Conservation (phyloP, 2,888 invertebrate species). For the Drosophila recens region DNA sequence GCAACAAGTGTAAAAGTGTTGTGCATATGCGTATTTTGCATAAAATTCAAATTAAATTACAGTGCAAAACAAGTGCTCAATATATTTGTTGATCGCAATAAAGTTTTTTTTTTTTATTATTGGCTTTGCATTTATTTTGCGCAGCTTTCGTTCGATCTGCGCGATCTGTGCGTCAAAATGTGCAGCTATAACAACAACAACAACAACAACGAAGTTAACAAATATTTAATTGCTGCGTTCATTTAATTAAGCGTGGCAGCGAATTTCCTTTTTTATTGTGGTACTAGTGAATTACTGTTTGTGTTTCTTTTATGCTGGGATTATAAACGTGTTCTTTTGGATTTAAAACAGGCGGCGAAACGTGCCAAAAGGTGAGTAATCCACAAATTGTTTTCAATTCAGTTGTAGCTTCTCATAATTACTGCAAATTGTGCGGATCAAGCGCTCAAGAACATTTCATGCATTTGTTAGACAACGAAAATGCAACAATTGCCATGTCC, state of each 20-base stretch:
- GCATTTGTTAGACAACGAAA: slow-evolving; percentile 38
- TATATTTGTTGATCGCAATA: background rate
- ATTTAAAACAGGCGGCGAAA: slow-evolving; percentile 47
- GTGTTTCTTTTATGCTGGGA: slow-evolving; percentile 31
- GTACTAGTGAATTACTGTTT: slow-evolving; percentile 20
- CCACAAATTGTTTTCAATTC: slow-evolving; percentile 10
- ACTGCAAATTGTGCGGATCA: slow-evolving; percentile 41
- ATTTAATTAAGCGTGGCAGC: slow-evolving; percentile 67
- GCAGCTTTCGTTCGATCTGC: slow-evolving; percentile 27
- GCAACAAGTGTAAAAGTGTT: slow-evolving; percentile 59
- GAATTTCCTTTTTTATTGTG: slow-evolving; percentile 26
- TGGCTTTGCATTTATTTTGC: slow-evolving; percentile 19
- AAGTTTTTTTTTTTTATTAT: slow-evolving; percentile 23
- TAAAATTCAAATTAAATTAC: slow-evolving; percentile 22
- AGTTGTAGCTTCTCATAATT: slow-evolving; percentile 41
- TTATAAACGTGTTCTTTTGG: slow-evolving; percentile 48
- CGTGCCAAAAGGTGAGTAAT: slow-evolving; percentile 52
- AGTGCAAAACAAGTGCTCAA: slow-evolving; percentile 32
- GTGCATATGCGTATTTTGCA: slow-evolving; percentile 32
- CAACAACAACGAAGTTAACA: slow-evolving; percentile 42
- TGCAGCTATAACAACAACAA: slow-evolving; percentile 35
- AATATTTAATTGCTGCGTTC: slow-evolving; percentile 55
- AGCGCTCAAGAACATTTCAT: slow-evolving; percentile 21
- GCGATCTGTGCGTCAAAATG: slow-evolving; percentile 53
- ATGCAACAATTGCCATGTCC: slow-evolving; percentile 70